phyloP scores from a whole-genome alignment of 2,888 invertebrate species.

The Agonopterix heracliana region DNA sequence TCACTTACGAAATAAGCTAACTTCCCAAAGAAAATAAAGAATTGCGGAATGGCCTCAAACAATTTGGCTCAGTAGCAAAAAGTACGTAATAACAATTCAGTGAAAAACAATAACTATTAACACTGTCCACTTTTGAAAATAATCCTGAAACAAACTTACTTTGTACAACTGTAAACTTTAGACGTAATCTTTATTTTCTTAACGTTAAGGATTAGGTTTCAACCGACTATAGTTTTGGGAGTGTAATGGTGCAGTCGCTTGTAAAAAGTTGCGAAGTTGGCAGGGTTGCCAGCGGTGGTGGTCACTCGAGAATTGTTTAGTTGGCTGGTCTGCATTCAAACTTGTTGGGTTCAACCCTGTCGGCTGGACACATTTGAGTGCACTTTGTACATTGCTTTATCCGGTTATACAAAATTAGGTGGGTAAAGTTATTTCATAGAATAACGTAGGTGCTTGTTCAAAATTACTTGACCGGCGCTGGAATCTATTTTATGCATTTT shows the following conservation, averaged over 20 bases:
- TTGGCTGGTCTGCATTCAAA: conserved; percentile 42
- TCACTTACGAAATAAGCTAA: too few relatives aligned
- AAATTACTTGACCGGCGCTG: neutral
- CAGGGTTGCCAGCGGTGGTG: conserved; percentile 48
- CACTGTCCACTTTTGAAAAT: conserved; percentile 55
- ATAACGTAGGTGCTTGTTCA: neutral
- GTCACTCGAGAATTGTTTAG: conserved; percentile 65
- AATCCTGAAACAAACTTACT: conserved; percentile 21
- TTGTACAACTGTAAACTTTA: neutral
- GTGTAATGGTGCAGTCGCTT: conserved; percentile 14
- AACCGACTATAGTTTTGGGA: neutral
- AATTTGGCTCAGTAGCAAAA: conserved; percentile 57
- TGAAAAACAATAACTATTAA: conserved; percentile 55
- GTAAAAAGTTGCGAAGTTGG: conserved; percentile 48
- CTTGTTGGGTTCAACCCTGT: conserved; percentile 14
- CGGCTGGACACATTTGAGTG: neutral
- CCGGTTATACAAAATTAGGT: too few relatives aligned
- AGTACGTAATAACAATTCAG: conserved; percentile 51
- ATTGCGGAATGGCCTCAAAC: conserved; percentile 17
- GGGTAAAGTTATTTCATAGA: too few relatives aligned
- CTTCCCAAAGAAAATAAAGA: too few relatives aligned
- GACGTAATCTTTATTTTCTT: neutral
- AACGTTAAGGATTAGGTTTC: conserved; percentile 3
- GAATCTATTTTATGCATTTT: neutral
- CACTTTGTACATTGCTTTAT: neutral